Evolutionary conservation across 2,888 invertebrate species (phyloP).

Genomic region (Acrobasis repandana): DNA sequence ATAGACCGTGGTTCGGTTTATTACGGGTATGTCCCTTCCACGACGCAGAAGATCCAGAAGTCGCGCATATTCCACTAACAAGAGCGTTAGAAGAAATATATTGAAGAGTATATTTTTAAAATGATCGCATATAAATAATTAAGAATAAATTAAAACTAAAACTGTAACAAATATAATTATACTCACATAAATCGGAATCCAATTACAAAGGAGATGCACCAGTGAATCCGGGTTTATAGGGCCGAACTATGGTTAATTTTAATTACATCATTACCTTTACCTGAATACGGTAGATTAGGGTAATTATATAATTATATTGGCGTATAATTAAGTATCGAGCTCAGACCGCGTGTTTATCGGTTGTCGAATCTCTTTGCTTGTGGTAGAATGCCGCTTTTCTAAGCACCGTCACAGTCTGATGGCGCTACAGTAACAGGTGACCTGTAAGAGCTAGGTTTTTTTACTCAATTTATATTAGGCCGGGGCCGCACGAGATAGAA

Average conservation of each 20-base stretch:
- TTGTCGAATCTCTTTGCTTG: constrained; percentile 17
- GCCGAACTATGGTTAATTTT: constrained; percentile 5
- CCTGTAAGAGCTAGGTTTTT: constrained; percentile 21
- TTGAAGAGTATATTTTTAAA: too few relatives aligned
- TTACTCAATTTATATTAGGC: constrained; percentile 13
- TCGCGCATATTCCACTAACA: too few relatives aligned
- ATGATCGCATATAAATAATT: background rate
- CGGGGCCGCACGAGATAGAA: constrained; percentile 10
- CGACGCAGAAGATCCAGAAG: too few relatives aligned
- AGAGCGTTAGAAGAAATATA: too few relatives aligned
- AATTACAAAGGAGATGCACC: constrained; percentile 6
- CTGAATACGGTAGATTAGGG: background rate
- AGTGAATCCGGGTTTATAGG: background rate
- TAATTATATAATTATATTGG: constrained; percentile 1
- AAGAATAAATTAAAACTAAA: background rate
- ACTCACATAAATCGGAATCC: constrained; percentile 13
- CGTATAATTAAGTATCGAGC: constrained; percentile 10
- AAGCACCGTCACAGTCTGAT: constrained; percentile 24
- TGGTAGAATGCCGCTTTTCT: constrained; percentile 23
- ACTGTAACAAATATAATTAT: background rate
- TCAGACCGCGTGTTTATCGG: constrained; percentile 8
- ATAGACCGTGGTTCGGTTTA: too few relatives aligned
- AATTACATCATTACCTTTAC: constrained; percentile 14
- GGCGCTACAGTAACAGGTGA: constrained; percentile 3
- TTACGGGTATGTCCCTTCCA: too few relatives aligned